Evolutionary conservation across 2,888 invertebrate genomes (phyloP), one percentile per base, ranked within the genome.

Genomic region (Clistopyga incitator): DNA sequence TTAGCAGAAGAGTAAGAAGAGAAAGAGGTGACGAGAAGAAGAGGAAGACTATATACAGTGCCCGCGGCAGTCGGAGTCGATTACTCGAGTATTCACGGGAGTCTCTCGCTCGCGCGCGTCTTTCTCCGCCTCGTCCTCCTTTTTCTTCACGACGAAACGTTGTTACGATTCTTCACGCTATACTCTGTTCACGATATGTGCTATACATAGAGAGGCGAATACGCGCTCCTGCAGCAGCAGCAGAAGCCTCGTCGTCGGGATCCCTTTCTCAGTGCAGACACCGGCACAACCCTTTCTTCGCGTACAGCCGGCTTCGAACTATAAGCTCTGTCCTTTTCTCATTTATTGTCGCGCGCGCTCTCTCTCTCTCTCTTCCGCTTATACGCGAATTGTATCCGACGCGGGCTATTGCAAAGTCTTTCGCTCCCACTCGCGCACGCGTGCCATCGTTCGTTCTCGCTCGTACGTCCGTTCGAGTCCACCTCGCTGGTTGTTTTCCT

Each of bases 51-150:
- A 10, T 38, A 38, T 45, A 25, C 59, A 45, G 72, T 59, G 50
- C 72, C 56, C 76, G 81, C 77, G 78, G 18, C 64, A 82, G 54
- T 70, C 67, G 59, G 56, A 84, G 82, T 84, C 82, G 81, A 85
- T 85, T 81, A 75, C 79, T 68, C 75, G 78, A 78, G 77, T 72
- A 80, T 81, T 72, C 82, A 81, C 78, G 65, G 61, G 70, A 78
- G 65, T 81, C 67, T 68, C 42, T 42, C 68, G 78, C 65, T 75
- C 76, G 68, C 68, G 47, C 77, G 80, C 67, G 52, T 52, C 34
- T 50, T 25, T 47, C 23, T 64, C 61, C 71, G 71, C 70, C 68
- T 65, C 61, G n/a, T n/a, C 29, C 29, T 29, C 29, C 70, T 68
- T 67, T 23, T 61, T 71, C 80, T 59, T 74, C 11, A 15, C 64